A percentile compares a stretch with the other conserved stretches of the same genome.
These are phyloP conservation scores for Leptoclinus maculatus DNA, from an alignment of 2,797 vertebrate genomes.

Conservation along the genomic window DNA sequence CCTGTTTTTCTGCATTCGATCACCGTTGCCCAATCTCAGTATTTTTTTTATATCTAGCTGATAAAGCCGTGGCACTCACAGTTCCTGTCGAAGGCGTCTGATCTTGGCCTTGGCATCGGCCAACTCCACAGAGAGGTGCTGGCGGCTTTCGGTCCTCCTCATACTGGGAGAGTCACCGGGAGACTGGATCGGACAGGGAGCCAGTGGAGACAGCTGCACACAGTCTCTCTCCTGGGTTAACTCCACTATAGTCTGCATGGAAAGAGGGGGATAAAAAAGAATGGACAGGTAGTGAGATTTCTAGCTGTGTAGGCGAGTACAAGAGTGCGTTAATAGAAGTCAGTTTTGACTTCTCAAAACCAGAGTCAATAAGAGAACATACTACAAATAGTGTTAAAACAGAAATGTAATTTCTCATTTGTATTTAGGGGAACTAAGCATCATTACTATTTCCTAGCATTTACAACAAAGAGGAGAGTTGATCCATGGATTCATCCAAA, in stretches of 20 bases:
- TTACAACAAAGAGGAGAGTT: conserved; percentile 3
- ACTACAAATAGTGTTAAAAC: neutral
- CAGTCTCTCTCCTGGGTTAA: conserved; percentile 95
- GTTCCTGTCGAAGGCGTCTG: conserved; percentile 93
- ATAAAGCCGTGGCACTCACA: conserved; percentile 87
- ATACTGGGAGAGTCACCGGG: conserved; percentile 94
- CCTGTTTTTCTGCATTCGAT: conserved; percentile 9
- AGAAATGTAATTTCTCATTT: neutral
- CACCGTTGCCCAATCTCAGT: neutral
- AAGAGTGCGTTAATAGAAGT: neutral
- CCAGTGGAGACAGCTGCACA: conserved; percentile 88
- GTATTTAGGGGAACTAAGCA: neutral
- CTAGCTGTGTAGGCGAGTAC: neutral
- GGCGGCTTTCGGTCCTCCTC: conserved; percentile 95
- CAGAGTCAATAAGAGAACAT: neutral
- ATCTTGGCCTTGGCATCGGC: conserved; percentile 98
- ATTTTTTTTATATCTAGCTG: conserved; percentile 2
- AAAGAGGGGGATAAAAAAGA: neutral
- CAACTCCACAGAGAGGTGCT: conserved; percentile 96
- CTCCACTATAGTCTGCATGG: conserved; percentile 91
- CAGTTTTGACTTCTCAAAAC: neutral
- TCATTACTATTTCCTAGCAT: neutral
- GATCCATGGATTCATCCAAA: conserved; percentile 18
- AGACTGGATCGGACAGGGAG: conserved; percentile 84
- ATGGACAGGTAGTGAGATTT: neutral